phyloP scores from a whole-genome alignment of 1,140 invertebrate genomes.

The Drusus annulatus region DNA sequence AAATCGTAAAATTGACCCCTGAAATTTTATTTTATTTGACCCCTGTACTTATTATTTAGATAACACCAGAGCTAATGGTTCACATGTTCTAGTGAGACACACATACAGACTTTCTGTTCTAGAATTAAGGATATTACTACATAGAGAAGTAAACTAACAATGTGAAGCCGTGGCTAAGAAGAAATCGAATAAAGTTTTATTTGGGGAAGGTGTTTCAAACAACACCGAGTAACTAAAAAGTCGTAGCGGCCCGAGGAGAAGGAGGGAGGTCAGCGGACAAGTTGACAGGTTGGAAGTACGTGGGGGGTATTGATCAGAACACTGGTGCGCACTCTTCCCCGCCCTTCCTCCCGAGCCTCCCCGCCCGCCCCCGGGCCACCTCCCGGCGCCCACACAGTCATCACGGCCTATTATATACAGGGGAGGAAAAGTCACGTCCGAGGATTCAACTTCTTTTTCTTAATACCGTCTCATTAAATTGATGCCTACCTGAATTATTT shows the following conservation, averaged over 20 bases:
- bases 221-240: neutral
- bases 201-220: neutral
- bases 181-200: neutral
- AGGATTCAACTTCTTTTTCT: constrained; percentile 16
- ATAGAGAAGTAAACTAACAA: no score
- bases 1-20: no score
- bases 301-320: constrained; percentile 44
- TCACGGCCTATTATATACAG: constrained; percentile 45
- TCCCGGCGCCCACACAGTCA: constrained; percentile 10
- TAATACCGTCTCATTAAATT: neutral
- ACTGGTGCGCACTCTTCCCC: constrained; percentile 15
- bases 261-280: constrained; percentile 47
- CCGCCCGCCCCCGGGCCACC: neutral
- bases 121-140: no score
- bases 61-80: no score
- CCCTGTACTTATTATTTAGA: no score
- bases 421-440: constrained; percentile 30
- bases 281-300: constrained; percentile 45
- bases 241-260: neutral
- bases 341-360: neutral
- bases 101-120: no score
- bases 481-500: no score
- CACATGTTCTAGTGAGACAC: no score
- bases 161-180: no score
- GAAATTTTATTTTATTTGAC: no score